Conservation (phyloP, 2,113 vertebrate genomes). For the Piprites chloris region DNA sequence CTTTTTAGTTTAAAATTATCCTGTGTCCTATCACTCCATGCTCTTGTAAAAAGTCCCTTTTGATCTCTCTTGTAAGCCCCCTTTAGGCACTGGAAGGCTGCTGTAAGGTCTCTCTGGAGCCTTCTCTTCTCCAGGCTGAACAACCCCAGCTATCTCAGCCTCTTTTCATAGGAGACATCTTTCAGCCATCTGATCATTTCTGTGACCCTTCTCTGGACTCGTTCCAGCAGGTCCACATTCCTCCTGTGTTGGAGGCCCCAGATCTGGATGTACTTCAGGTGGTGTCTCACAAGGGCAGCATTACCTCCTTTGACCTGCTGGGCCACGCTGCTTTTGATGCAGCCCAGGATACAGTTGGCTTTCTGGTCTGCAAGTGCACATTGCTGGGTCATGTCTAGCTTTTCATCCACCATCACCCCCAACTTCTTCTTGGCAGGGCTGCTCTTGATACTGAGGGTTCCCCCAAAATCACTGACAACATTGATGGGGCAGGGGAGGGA, state of each 20-base stretch:
- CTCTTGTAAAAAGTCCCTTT: not conserved
- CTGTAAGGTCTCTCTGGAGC: not conserved
- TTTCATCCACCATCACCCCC: not conserved
- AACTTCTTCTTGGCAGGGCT: not conserved
- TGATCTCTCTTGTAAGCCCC: not conserved
- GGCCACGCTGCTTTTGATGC: not conserved
- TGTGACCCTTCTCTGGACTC: not conserved
- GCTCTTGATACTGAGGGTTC: accelerated
- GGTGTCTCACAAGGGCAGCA: not conserved
- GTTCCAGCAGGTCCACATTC: accelerated
- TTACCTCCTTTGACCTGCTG: not conserved
- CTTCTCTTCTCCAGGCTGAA: not conserved
- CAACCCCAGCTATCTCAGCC: not conserved
- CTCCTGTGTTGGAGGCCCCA: not conserved
- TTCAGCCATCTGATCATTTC: not conserved
- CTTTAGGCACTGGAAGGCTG: accelerated
- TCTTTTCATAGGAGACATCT: not conserved
- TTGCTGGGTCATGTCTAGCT: not conserved
- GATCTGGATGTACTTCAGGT: not conserved
- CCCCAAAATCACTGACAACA: not conserved
- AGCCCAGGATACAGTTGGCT: not conserved
- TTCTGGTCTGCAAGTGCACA: not conserved
- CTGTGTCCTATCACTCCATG: not conserved
- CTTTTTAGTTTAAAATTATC: not conserved
- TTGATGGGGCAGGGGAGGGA: not conserved